Evolutionary conservation across 1,140 invertebrate genomes (phyloP), one percentile per base, ranked within the genome.

Genomic region (Anastrepha obliqua): DNA sequence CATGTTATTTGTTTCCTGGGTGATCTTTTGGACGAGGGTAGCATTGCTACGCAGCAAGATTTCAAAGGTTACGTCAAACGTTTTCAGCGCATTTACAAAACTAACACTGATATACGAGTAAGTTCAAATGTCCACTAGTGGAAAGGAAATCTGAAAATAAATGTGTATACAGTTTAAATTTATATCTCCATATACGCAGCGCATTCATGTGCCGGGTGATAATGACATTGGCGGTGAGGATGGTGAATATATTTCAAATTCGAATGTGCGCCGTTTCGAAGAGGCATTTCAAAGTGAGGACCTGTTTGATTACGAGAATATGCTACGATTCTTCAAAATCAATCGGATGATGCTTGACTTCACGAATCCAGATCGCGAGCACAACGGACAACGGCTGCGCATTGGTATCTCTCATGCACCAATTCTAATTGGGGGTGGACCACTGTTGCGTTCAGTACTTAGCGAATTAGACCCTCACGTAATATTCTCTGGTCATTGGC

Each of bases 161-260:
- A 59, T 86, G 29, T 81, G 20, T 60, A 55, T 86, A 87, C 97
- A 97, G 90, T 92, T 92, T 87, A 88, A 89, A 97, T 97, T 89
- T 89, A 90, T 92, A 13, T 89, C 90, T 58, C 89, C 90, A 9
- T 91, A 90, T 58, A 90, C 90, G 58, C 91, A 93, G 92, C 96
- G 96, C 93, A 95, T 99, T 87, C 98, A 96, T 94, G 93, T 99
- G 88, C 97, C 98, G 60, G 98, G 98, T 29, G 98, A 99, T 92
- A 99, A 99, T 94, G 98, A 99, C 92, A 98, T 99, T 89, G 98
- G 98, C 42, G 98, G 98, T 44, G 98, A 99, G 94, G 96, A 95
- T 90, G 97, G 92, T n/a, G 93, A 98, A 93, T 94, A 94, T 88
- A 95, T 98, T 62, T 96, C 95, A 64, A 90, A 94, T 55, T 94